Conservation (phyloP, 2,797 vertebrate genomes). For the Arctocebus calabarensis region DNA sequence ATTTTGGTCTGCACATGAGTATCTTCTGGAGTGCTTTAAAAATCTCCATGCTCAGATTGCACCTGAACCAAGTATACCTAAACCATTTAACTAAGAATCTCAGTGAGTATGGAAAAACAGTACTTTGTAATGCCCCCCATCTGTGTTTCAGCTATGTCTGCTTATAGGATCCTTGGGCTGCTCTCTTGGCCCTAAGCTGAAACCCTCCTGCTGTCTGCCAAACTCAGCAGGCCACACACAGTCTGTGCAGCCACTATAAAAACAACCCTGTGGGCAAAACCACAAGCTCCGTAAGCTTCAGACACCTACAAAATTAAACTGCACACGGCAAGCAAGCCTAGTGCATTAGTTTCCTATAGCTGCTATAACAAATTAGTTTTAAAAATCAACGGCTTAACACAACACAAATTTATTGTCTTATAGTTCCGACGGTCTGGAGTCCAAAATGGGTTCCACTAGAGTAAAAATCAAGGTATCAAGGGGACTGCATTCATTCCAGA, state of each 20-base stretch:
- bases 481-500: not conserved
- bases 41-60: not conserved
- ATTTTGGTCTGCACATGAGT: not conserved
- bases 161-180: not conserved
- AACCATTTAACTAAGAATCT: not conserved
- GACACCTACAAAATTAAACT: not conserved
- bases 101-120: not conserved
- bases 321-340: not conserved
- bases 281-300: not conserved
- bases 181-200: not conserved
- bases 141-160: not conserved
- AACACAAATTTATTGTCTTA: not conserved
- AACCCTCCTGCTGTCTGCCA: not conserved
- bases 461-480: not conserved
- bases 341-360: not conserved
- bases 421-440: not conserved
- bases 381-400: not conserved
- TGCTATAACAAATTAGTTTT: not conserved
- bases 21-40: not conserved
- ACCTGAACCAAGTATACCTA: not conserved
- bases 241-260: not conserved
- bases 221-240: not conserved
- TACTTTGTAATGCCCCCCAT: not conserved
- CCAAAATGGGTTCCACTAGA: not conserved
- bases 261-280: not conserved